Evolutionary conservation across 2,113 vertebrate genomes (phyloP).

Genomic region (Macrotus californicus): DNA sequence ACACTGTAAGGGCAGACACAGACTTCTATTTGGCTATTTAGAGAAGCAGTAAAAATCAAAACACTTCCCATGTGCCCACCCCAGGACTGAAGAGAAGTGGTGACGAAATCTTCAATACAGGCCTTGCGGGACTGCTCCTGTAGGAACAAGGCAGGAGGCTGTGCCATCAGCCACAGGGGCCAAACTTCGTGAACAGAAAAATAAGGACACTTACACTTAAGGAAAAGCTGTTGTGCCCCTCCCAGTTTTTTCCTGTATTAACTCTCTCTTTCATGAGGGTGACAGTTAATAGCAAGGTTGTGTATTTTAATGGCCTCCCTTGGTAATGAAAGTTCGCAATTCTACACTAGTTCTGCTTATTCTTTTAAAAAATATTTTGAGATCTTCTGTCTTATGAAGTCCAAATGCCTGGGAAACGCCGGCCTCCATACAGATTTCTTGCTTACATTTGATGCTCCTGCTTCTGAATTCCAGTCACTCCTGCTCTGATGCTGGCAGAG

Average conservation of each 20-base stretch:
- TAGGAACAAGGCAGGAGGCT: background rate
- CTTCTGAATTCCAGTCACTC: background rate
- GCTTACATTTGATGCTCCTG: background rate
- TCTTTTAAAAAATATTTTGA: background rate
- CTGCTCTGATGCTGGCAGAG: background rate
- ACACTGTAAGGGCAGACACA: slow-evolving; percentile 21
- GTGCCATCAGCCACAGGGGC: background rate
- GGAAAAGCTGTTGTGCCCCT: background rate
- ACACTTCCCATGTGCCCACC: background rate
- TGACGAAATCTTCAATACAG: background rate
- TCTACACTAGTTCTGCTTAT: background rate
- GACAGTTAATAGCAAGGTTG: background rate
- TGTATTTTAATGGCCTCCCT: background rate
- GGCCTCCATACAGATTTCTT: background rate
- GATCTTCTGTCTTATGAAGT: background rate
- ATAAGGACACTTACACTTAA: background rate
- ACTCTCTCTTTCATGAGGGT: background rate
- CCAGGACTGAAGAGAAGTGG: background rate
- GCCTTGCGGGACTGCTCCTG: background rate
- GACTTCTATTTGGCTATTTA: slow-evolving; percentile 3
- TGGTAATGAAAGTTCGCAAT: background rate
- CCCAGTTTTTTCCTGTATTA: background rate
- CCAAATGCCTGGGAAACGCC: background rate
- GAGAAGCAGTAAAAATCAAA: background rate
- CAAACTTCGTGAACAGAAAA: background rate